Conservation (phyloP, 2,888 invertebrate species). For the Tinea pellionella region DNA sequence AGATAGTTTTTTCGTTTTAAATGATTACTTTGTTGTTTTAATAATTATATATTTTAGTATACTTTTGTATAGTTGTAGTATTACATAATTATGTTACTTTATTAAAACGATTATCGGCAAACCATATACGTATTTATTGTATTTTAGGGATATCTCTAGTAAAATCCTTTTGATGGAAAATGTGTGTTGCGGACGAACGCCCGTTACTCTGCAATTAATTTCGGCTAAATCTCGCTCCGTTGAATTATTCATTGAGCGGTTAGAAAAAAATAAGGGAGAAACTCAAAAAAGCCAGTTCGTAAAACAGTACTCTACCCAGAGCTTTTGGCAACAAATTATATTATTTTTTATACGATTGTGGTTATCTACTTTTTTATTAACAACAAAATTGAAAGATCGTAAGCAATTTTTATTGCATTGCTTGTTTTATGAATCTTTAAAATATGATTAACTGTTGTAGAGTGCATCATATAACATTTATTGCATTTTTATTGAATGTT, state of each 20-base stretch:
- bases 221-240: constrained; percentile 34
- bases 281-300: constrained; percentile 4
- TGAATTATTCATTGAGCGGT: constrained; percentile 27
- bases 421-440: not conserved
- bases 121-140: too few species aligned
- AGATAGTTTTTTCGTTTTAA: too few species aligned
- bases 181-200: constrained; percentile 43
- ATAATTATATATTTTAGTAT: too few species aligned
- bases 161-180: constrained; percentile 52
- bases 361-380: not conserved
- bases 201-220: constrained; percentile 47
- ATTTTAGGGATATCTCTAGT: constrained; percentile 19
- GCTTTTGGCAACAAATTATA: not conserved
- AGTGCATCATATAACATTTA: not conserved
- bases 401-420: not conserved
- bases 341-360: not conserved
- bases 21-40: too few species aligned
- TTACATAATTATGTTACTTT: too few species aligned
- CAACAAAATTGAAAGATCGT: constrained; percentile 6
- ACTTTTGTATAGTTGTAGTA: too few species aligned
- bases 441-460: constrained; percentile 1
- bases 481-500: not conserved
- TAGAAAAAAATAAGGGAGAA: constrained; percentile 17
- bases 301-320: not conserved
- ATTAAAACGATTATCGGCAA: too few species aligned